Conservation (phyloP, 1,140 invertebrate species). For the Aporrectodea caliginosa region DNA sequence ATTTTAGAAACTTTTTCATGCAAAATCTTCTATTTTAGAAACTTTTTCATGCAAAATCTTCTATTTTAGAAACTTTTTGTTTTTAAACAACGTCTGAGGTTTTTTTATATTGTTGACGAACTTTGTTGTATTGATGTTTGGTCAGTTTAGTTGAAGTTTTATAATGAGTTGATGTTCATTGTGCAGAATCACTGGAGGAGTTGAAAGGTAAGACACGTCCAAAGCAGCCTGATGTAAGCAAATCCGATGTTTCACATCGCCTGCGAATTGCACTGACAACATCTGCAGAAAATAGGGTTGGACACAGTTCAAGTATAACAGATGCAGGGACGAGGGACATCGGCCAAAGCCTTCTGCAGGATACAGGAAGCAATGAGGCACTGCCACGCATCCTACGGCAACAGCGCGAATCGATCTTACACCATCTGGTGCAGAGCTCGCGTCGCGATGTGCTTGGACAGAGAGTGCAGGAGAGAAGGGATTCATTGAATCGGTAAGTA, state of each 20-base stretch:
- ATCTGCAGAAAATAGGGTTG: neutral
- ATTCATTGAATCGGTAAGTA: slow-evolving; percentile 40
- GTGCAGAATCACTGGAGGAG: neutral
- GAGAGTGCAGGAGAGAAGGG: neutral
- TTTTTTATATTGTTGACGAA: no score
- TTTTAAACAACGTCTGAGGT: no score
- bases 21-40: no score
- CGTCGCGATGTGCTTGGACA: neutral
- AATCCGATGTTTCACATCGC: neutral
- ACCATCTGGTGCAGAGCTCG: neutral
- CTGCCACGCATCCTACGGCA: slow-evolving; percentile 9
- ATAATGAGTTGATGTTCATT: no score
- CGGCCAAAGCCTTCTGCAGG: neutral
- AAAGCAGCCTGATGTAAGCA: neutral
- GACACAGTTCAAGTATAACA: neutral
- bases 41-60: no score
- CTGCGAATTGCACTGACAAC: neutral
- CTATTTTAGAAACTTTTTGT: no score
- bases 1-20: no score
- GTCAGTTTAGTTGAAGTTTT: neutral
- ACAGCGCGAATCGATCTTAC: slow-evolving; percentile 12
- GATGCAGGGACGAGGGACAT: neutral
- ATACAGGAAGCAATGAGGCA: slow-evolving; percentile 1
- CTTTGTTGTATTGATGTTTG: no score
- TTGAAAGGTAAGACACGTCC: neutral